Conservation (phyloP, 1,140 invertebrate genomes). For the Aporrectodea caliginosa region DNA sequence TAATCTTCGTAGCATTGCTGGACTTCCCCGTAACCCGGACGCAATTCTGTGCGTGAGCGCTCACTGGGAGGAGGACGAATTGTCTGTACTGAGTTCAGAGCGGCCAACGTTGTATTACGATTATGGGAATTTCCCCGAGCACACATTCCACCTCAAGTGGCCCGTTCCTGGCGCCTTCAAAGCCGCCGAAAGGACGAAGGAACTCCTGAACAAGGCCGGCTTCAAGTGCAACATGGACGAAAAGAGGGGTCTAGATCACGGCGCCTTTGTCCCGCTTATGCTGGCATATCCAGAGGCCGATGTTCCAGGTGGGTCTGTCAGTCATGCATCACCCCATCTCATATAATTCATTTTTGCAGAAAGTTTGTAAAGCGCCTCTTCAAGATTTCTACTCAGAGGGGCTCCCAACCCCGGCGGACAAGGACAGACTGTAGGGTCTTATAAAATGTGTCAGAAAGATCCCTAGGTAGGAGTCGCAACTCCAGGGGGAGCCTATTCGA, state of each 20-base stretch:
- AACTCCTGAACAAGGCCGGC: neutral
- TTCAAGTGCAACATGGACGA: neutral
- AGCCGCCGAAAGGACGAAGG: neutral
- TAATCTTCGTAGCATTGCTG: neutral
- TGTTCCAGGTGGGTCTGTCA: neutral
- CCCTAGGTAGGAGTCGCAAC: no score
- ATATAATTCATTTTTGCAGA: no score
- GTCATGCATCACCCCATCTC: no score
- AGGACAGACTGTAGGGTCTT: no score
- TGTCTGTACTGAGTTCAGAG: neutral
- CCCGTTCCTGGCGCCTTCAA: neutral
- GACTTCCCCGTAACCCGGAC: neutral
- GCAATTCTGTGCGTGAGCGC: neutral
- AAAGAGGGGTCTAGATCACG: neutral
- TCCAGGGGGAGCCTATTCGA: no score
- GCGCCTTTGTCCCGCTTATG: neutral
- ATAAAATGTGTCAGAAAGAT: no score
- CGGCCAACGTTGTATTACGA: neutral
- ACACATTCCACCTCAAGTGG: neutral
- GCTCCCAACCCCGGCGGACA: no score
- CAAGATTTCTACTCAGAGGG: no score
- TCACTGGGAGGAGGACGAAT: neutral
- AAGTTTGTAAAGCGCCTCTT: no score
- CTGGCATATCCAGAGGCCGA: neutral
- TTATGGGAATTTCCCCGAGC: neutral